Evolutionary conservation across 2,888 invertebrate genomes (phyloP).

Genomic region (Bugulina stolonifera): DNA sequence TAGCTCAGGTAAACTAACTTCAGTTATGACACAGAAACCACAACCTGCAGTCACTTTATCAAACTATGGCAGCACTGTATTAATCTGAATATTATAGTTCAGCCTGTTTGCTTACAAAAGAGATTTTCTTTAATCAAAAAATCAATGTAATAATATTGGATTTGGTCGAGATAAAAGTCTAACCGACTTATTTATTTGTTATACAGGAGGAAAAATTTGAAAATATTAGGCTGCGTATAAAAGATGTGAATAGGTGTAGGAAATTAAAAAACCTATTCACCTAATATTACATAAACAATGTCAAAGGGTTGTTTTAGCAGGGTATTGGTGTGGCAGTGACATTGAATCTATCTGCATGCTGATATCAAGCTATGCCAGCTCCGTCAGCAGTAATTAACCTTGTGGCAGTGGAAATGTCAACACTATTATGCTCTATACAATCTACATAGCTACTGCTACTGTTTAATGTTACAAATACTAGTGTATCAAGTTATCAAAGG

Average conservation of each 20-base stretch:
- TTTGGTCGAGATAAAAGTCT: background rate
- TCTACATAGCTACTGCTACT: too few species aligned
- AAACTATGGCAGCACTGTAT: too few species aligned
- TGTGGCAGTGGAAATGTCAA: conserved; percentile 18
- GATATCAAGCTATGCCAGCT: background rate
- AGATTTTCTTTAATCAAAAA: background rate
- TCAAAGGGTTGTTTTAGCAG: too few species aligned
- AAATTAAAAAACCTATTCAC: background rate
- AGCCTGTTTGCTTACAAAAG: background rate
- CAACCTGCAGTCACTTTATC: too few species aligned
- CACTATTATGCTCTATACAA: background rate
- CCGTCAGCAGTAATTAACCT: background rate
- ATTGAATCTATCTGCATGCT: background rate
- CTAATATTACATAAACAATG: too few species aligned
- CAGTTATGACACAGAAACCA: too few species aligned
- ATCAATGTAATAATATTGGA: background rate
- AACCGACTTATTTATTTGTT: background rate
- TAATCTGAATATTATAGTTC: background rate
- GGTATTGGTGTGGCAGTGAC: background rate
- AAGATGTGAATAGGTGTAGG: background rate
- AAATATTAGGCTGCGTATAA: background rate
- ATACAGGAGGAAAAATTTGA: background rate
- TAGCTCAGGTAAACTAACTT: too few species aligned
- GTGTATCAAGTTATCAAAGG: too few species aligned
- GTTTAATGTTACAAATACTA: too few species aligned